phyloP scores from a whole-genome alignment of 2,113 vertebrate species.

The Dicrurus megarhynchus region DNA sequence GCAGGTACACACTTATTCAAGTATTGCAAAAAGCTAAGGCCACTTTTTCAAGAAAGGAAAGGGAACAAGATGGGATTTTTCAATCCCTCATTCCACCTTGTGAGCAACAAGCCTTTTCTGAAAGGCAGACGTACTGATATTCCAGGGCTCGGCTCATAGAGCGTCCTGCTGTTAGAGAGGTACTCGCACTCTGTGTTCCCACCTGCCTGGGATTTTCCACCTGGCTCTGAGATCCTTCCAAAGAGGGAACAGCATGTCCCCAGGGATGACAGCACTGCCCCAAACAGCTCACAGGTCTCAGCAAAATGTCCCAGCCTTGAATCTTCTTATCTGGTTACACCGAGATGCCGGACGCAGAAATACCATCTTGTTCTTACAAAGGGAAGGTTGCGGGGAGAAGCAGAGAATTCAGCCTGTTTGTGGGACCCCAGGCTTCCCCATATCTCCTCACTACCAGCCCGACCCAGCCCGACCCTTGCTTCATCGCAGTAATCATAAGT shows the following conservation, averaged over 20 bases:
- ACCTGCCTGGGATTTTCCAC: constrained; percentile 50
- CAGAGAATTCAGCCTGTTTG: neutral
- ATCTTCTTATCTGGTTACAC: neutral
- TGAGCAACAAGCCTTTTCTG: constrained; percentile 59
- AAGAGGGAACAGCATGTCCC: constrained; percentile 35
- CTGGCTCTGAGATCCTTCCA: constrained; percentile 32
- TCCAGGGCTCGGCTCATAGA: constrained; percentile 53
- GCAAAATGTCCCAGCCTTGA: constrained; percentile 34
- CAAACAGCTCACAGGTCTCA: constrained; percentile 34
- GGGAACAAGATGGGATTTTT: constrained; percentile 67
- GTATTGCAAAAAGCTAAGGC: constrained; percentile 87
- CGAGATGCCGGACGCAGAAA: neutral
- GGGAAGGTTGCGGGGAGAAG: neutral
- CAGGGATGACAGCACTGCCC: constrained; percentile 13
- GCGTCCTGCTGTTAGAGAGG: constrained; percentile 32
- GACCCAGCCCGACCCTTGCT: neutral
- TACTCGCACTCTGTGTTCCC: constrained; percentile 12
- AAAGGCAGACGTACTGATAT: constrained; percentile 48
- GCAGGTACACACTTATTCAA: constrained; percentile 78
- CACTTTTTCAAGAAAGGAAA: constrained; percentile 82
- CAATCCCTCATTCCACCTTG: constrained; percentile 64
- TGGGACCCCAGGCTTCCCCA: neutral
- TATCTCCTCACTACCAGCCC: neutral
- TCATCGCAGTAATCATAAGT: neutral
- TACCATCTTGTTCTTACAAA: neutral